Conservation (phyloP, 2,888 invertebrate species). For the Lucinisca nassula region DNA sequence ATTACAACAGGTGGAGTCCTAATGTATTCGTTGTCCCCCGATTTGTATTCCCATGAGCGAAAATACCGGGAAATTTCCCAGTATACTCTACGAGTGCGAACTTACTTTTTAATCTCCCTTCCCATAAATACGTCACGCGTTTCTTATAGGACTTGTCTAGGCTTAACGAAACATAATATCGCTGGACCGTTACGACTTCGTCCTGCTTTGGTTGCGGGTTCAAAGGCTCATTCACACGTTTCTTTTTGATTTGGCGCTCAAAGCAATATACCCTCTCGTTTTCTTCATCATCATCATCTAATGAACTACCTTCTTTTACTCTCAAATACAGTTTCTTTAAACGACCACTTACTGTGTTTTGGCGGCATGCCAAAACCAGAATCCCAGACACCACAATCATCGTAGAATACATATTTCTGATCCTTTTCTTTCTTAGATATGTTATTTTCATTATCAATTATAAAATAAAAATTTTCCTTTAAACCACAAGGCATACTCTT, state of each 20-base stretch:
- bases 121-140: not conserved
- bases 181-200: too few relatives aligned
- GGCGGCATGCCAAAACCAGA: slow-evolving; percentile 6
- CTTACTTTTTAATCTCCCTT: not conserved
- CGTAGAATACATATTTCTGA: not conserved
- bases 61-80: not conserved
- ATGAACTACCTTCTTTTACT: not conserved
- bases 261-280: too few relatives aligned
- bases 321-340: not conserved
- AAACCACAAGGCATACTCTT: not conserved
- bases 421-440: not conserved
- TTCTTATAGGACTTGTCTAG: not conserved
- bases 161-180: not conserved
- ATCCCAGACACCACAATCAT: slow-evolving; percentile 41
- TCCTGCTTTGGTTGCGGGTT: too few relatives aligned
- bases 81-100: not conserved
- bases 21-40: not conserved
- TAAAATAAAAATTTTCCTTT: not conserved
- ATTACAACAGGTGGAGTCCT: slow-evolving; percentile 3
- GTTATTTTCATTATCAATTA: not conserved
- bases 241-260: too few relatives aligned
- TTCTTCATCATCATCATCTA: too few relatives aligned
- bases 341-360: not conserved
- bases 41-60: not conserved
- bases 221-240: too few relatives aligned